Evolutionary conservation across 1,140 invertebrate species (phyloP), one percentile per base, ranked within the genome.

Genomic region (Hylaeus volcanicus): DNA sequence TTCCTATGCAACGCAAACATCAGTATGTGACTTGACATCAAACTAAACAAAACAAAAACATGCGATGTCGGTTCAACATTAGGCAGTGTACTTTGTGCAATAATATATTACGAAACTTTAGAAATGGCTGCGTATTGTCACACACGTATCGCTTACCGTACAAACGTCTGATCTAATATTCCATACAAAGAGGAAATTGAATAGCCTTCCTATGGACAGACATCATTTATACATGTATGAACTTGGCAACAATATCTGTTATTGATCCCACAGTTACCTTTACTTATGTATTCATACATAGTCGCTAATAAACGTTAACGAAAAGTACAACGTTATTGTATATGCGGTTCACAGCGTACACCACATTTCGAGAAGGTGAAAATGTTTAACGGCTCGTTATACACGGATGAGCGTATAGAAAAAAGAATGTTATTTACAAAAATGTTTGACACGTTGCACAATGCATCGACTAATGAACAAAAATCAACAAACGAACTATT

Each of bases 121-220:
- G 12, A 51, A 72, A 55, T 37, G 26, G 26, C 26, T 26, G 14
- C 8, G 63, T 5, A 65, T 66, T n/a, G 39, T 48, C 26, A 26
- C 43, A 3, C 55, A 5, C 26, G 53, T 43, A 48, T 85, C 74
- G 78, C 81, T 74, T 63, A 53, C 51, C 68, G 82, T 70, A 74
- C 26, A 43, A 71, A 70, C 66, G 84, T 78, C 69, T 79, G 74
- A 78, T 78, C 81, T 85, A 85, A 85, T 71, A 81, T 86, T 74
- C 79, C 69, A 85, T 65, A 43, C 79, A 60, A 66, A 58, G 72
- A 85, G 85, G 85, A 86, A 85, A 86, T 86, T 86, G 80, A 86
- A 82, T 85, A 79, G 72, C 75, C 84, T 69, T 86, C 75, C 70
- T 60, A 26, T 61, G 14, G 83, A 85, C 80, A 86, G 70, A 68